Base-by-base conservation (phyloP, 2,888 invertebrate genomes). In the Aphrophora alni region DNA sequence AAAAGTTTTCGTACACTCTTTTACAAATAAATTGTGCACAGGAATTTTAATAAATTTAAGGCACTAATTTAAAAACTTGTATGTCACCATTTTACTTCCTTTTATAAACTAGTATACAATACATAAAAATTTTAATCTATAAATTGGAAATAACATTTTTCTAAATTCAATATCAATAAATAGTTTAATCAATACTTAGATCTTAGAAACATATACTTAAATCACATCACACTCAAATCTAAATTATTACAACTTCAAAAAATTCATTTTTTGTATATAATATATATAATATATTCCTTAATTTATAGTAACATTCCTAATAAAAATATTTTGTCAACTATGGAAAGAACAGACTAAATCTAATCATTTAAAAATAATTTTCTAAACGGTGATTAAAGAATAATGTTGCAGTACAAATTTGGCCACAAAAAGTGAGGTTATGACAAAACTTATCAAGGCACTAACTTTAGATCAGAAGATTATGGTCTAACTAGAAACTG, bases 401-500 rank as follows among this genome's bases (percentile, higher is more conserved):
- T 72, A 79, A 74, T 26, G 69, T 74, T 59, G 78, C 38, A 79
- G 33, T 79, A 74, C 10, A 79, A 79, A 73, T 79, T 74, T 79
- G 78, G 78, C 78, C 78, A 79, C 78, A 68, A 68, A 59, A 59
- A 59, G 59, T 59, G 59, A 59, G 59, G n/a, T 74, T 74, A 68
- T 79, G 78, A 79, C 72, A 79, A 74, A 79, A 59, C 73, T 74
- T 74, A 27, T 73, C 78, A 79, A 79, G 78, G 78, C 78, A 79
- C 78, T 79, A 79, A 33, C 74, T 79, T 79, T 79, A 79, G 73
- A 74, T 79, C 25, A 59, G 59, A 59, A 59, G 17, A 21, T 1
- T 59, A 59, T 21, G 10, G 59, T 21, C 21, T 59, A 59, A 7
- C 59, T 59, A 59, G n/a, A 59, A 59, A 59, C n/a, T 59, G 59